Evolutionary conservation across 2,797 vertebrate genomes (phyloP).

Genomic region (Pipistrellus kuhlii): DNA sequence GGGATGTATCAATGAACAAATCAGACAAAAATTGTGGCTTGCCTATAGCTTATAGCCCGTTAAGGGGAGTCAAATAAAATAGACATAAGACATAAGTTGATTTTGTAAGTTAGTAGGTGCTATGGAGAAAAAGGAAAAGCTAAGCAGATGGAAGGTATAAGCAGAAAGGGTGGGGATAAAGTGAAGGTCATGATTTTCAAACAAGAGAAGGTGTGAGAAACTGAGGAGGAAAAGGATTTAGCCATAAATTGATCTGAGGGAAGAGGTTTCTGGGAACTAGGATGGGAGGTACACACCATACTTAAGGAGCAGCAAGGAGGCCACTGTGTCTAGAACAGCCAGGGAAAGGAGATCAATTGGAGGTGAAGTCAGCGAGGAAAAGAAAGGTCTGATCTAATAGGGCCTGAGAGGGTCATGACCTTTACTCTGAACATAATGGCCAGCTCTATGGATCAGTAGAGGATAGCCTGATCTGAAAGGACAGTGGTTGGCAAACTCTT

Average conservation of each 20-base stretch:
- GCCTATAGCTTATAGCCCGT: slow-evolving; percentile 13
- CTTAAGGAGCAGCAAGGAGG: background rate
- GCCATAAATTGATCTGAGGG: background rate
- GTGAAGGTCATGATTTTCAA: background rate
- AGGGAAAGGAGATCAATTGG: background rate
- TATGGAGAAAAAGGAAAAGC: slow-evolving; percentile 7
- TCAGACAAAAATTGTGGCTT: background rate
- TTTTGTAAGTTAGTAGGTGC: slow-evolving; percentile 23
- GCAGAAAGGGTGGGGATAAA: background rate
- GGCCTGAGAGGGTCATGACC: background rate
- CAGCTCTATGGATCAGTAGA: background rate
- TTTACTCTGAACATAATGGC: background rate
- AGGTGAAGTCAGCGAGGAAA: background rate
- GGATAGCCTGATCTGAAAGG: background rate
- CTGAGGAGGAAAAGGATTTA: background rate
- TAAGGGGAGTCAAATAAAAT: background rate
- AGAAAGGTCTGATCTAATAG: background rate
- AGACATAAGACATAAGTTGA: background rate
- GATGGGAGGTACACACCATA: background rate
- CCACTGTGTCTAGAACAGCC: background rate
- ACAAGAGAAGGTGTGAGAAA: background rate
- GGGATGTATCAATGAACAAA: background rate
- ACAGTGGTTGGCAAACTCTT: too few relatives aligned
- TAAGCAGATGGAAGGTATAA: background rate
- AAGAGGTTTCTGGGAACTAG: background rate